Base-by-base conservation (phyloP, 2,797 vertebrate species). In the Urosaurus nigricauda region DNA sequence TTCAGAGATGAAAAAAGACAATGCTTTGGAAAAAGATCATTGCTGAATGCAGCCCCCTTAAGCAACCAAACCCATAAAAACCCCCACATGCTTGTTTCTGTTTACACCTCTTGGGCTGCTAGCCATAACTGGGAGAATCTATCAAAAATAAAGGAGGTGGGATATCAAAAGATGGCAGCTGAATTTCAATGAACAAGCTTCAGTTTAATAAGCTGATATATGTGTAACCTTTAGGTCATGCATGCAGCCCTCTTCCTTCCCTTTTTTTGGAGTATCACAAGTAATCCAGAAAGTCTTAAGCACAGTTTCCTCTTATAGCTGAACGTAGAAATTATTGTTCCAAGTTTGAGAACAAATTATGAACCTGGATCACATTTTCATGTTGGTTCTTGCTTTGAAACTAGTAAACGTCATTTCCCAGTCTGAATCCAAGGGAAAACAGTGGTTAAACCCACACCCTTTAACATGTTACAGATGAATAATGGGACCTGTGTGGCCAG, bases 1-100 rank as follows among this genome's bases (percentile, higher is more conserved):
- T 87, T 90, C 83, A 60, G 81, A 93, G 92, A 89, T 74, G 24
- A 68, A 29, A 68, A 89, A 93, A 91, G 47, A 85, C 77, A 37
- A 32, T 71, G 75, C 89, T 94, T 89, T 88, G 58, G 17, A n/a
- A 26, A 83, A 84, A 83, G 87, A 84, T 65, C 53, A 84, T 77
- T 84, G 75, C 84, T 63, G 40, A 77, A 77, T n/a, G 56, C 9
- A 14, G 35, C 56, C 1, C 56, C 73, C 3, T 73, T 1, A 88
- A 80, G 88, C 0, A 8, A 88, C 51, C 84, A 85, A 92, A 90
- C 40, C 82, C 70, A n/a, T 71, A 24, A 24, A 0, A 2, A 1
- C 1, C 2, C 2, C 63, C 19, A 56, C 6, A 19, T 2, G 21
- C 43, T 14, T 0, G 8, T n/a, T 71, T 70, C 79, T 58, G 16